Evolutionary conservation across 1,140 invertebrate species (phyloP), one percentile per base, ranked within the genome.

Genomic region (Pteromalus puparum): DNA sequence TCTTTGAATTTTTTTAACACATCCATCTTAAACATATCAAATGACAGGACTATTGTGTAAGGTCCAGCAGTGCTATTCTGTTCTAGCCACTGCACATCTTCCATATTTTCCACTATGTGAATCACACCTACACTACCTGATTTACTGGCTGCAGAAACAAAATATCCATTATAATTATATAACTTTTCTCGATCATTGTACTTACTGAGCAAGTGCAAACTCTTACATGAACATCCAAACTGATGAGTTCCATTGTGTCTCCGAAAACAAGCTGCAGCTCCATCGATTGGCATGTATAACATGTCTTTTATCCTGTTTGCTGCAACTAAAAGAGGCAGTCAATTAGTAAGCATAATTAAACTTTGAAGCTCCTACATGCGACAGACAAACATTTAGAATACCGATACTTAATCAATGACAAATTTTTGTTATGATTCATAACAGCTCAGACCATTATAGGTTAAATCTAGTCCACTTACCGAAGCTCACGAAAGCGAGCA

Each of bases 171-270:
- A 34, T 34, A 34, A 34, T 75, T 42, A 24, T 42, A 81, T 0
- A n/a, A 21, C 15, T 24, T 65, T 80, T 26, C 2, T 80, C 13
- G 85, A 83, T 76, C 76, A 82, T 81, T 46, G 1, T 61, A 86
- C 67, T 65, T 30, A 13, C 21, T 67, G 24, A 85, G 76, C 26
- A 67, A 61, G 7, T 61, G 13, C 21, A 42, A 75, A 87, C 88
- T 95, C 95, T 96, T 94, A 97, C 97, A 98, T 61, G 96, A 95
- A 92, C 98, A 99, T 83, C 98, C 98, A 90, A 97, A 96, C 91
- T 98, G 97, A 94, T 99, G 97, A 26, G 98, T 98, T 72, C 96
- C 97, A 95, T 99, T 99, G 65, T 99, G 92, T 86, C 97, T 94
- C 87, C 97, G 94, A 90, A 98, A 98, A 93, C 98, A 99, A 76